Evolutionary conservation across 2,113 vertebrate species (phyloP), one percentile per base, ranked within the genome.

Genomic region (Megaleporinus macrocephalus): DNA sequence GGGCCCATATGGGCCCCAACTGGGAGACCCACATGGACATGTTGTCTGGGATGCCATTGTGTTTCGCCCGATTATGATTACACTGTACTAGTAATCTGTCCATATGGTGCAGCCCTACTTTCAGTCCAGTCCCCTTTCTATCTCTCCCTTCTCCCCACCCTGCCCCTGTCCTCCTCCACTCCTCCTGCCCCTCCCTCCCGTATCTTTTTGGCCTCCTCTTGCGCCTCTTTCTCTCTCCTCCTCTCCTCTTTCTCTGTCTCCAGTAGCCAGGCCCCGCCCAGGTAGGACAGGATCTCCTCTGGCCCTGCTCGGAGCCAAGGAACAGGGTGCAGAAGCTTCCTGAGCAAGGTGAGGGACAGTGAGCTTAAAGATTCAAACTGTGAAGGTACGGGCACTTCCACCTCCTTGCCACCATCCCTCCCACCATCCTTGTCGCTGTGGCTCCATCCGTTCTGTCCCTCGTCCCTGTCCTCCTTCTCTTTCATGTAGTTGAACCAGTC

Each of bases 291-390:
- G 73, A 96, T 92, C 84, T 96, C 95, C 10, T 95, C 92, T 0
- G 96, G 92, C 4, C 86, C 92, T 10, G 94, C 95, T 18, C 96
- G 94, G 4, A 83, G 91, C 16, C 90, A 74, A 0, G 96, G 95
- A 20, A 95, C 88, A 0, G 96, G 93, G 16, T 94, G 89, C 69
- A 98, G 92, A 20, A 98, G 90, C 69, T 96, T 93, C 72, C 80
- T 92, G 29, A 98, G 89, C 84, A 98, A 90, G 65, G 91, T 86
- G 88, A 96, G 91, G 0, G 93, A 94, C 0, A 94, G 88, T 0
- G 91, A 47, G 0, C 92, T 91, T 53, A 98, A 95, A 49, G 83
- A 86, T 29, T 72, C 82, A 91, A 97, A 97, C n/a, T 96, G 92
- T 0, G 81, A n/a, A 0, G 97, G 94, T 0, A 90, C 89, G 7